A percentile compares a stretch with the other conserved stretches of the same genome.
Evolutionary conservation across 2,888 invertebrate species (phyloP).

Genomic region (Agonopterix subpropinquella): DNA sequence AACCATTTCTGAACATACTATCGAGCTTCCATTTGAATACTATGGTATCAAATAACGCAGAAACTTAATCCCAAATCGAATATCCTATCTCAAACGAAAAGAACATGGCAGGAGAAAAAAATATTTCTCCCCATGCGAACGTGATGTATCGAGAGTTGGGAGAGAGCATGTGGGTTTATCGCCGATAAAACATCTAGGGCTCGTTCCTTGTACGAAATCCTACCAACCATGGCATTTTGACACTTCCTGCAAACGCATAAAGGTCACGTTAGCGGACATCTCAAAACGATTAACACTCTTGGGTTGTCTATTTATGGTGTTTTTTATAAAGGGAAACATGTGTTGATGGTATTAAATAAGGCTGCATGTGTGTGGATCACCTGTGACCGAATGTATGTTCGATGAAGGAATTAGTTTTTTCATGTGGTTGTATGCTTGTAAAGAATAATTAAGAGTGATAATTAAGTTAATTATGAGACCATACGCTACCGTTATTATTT

Average conservation of each 20-base stretch:
- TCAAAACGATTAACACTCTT: no score
- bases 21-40: no score
- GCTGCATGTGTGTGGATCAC: constrained; percentile 32
- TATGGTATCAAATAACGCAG: no score
- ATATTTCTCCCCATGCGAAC: constrained; percentile 36
- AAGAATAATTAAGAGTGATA: neutral
- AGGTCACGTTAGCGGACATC: no score
- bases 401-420: no score
- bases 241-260: no score
- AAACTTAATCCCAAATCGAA: no score
- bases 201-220: no score
- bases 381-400: constrained; percentile 17
- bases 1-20: no score
- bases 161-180: constrained; percentile 59
- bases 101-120: constrained; percentile 19
- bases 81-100: neutral
- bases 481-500: neutral
- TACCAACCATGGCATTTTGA: no score
- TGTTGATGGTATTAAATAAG: constrained; percentile 54
- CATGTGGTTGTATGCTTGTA: neutral
- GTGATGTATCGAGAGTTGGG: constrained; percentile 42
- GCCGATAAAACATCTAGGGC: constrained; percentile 56
- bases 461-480: neutral
- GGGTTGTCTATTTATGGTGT: constrained; percentile 60
- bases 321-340: constrained; percentile 49